Base-by-base conservation (phyloP, 2,888 invertebrate genomes). In the Trachelus troglodyta region DNA sequence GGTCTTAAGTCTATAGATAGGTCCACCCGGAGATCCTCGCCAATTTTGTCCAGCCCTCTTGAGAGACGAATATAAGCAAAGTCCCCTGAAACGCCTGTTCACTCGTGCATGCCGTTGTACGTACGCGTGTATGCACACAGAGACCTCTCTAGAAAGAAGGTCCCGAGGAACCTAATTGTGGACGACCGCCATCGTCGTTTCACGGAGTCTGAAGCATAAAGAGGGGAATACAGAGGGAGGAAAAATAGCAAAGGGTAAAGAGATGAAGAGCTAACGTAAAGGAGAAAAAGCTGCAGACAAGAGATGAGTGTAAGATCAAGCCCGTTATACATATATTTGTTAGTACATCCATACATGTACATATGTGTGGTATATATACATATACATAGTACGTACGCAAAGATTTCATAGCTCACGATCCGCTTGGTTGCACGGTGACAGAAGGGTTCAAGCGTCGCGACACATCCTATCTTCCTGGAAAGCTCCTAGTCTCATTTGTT, bases 401-500 rank as follows among this genome's bases (percentile, higher is more conserved):
- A 56, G 56, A 56, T 23, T 56, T 56, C 56, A 56, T 56, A 56
- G 56, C 56, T 1, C 15, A 15, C 40, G 40, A 40, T 40, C 40
- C 40, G 40, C 40, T 40, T 40, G 40, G 40, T 9, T 40, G 40
- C 40, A 23, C 56, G 56, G 56, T 56, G 56, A 56, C 23, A 56
- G 56, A 56, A 56, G 56, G 56, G 56, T 56, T 56, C 56, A 56
- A 56, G 56, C 56, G 56, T 56, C 56, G 23, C 56, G 56, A 56
- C 56, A 56, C 56, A 56, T 56, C 56, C 56, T 56, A 56, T 56
- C 56, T 56, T 56, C 56, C 56, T 23, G 23, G 34, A 71, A 71
- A 71, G 71, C 71, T 71, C 31, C 31, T 71, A 71, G 34, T 71
- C 71, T 71, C 71, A 34, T 71, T 71, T 71, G 71, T 71, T 71